These are phyloP conservation scores for Microctonus aethiopoides DNA, from an alignment of 2,888 invertebrate genomes.

Conservation along the genomic window DNA sequence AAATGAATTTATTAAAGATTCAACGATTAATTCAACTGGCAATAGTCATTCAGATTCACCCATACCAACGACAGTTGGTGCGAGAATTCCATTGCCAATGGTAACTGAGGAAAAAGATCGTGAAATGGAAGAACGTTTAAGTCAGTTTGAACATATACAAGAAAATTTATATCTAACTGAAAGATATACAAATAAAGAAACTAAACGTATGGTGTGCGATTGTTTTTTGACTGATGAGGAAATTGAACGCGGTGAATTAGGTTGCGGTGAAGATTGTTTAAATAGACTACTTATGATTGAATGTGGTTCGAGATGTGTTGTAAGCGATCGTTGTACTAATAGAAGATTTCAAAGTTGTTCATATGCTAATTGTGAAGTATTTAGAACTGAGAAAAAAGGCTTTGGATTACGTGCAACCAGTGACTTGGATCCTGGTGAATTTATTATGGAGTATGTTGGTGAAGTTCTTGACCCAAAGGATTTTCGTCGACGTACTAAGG, in stretches of 20 bases:
- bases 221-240: conserved; percentile 93
- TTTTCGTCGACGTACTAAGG: conserved; percentile 87
- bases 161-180: conserved; percentile 90
- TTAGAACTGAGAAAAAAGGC: conserved; percentile 93
- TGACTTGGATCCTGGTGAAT: conserved; percentile 82
- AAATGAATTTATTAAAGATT: background rate
- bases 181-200: conserved; percentile 85
- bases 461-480: conserved; percentile 93
- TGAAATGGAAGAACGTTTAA: conserved; percentile 73
- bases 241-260: conserved; percentile 81
- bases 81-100: conserved; percentile 61
- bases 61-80: conserved; percentile 52
- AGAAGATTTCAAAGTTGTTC: conserved; percentile 91
- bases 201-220: conserved; percentile 94
- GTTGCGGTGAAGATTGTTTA: conserved; percentile 96
- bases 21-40: conserved; percentile 6
- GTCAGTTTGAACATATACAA: conserved; percentile 81
- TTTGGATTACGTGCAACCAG: conserved; percentile 86
- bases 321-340: conserved; percentile 92
- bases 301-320: conserved; percentile 91
- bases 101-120: conserved; percentile 69
- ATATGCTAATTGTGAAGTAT: conserved; percentile 87
- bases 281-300: conserved; percentile 98
- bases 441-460: conserved; percentile 98
- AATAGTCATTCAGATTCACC: conserved; percentile 24